These are phyloP conservation scores for Pseudotriccus pelzelni DNA, from an alignment of 2,797 vertebrate genomes.

Conservation along the genomic window DNA sequence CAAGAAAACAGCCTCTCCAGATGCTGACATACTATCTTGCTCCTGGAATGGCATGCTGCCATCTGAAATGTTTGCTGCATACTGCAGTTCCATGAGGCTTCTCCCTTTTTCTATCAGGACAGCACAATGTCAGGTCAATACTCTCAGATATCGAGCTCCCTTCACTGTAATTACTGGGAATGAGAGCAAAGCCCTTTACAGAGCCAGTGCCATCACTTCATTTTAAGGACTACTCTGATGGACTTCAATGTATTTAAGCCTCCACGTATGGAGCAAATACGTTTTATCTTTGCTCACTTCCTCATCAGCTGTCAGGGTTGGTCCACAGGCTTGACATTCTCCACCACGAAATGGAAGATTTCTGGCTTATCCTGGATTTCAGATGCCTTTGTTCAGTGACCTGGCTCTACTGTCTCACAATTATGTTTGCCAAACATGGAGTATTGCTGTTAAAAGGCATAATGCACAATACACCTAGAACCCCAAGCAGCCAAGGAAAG, in stretches of 20 bases:
- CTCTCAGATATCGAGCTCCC: fast-evolving
- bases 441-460: neutral
- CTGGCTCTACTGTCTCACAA: neutral
- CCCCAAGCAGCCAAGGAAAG: neutral
- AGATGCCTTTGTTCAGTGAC: neutral
- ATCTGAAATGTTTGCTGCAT: neutral
- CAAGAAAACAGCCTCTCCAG: neutral
- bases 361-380: neutral
- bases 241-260: neutral
- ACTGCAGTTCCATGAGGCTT: neutral
- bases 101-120: neutral
- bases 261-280: fast-evolving
- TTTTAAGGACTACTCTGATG: neutral
- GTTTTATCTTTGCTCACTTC: neutral
- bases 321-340: neutral
- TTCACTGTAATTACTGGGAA: neutral
- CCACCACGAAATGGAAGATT: neutral
- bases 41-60: neutral
- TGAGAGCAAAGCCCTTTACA: neutral
- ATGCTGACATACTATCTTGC: neutral
- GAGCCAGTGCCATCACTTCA: neutral
- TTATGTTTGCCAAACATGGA: neutral
- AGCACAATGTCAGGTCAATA: fast-evolving
- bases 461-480: neutral
- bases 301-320: neutral